phyloP scores from a whole-genome alignment of 2,888 invertebrate species.

The Drosophila atripex region DNA sequence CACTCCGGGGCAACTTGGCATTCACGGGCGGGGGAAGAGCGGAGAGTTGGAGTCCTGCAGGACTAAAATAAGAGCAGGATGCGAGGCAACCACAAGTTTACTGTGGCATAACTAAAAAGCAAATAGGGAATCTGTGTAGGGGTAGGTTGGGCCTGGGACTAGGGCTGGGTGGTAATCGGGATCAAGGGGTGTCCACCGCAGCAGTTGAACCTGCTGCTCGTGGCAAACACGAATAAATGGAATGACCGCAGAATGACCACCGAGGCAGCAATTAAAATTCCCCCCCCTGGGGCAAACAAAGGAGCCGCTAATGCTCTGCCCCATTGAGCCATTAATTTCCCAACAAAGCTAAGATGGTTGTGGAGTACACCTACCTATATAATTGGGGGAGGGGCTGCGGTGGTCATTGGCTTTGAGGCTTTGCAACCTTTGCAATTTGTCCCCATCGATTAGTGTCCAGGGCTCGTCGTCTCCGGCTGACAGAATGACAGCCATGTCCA shows the following conservation, averaged over 20 bases:
- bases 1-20: conserved; percentile 19
- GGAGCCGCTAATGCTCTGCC: conserved; percentile 42
- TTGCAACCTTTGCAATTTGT: conserved; percentile 51
- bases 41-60: not conserved
- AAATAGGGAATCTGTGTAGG: conserved; percentile 2
- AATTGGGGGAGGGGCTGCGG: not conserved
- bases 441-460: conserved; percentile 71
- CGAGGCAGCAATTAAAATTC: conserved; percentile 65
- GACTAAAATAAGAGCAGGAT: not conserved
- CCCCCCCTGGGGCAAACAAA: conserved; percentile 47
- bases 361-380: not conserved
- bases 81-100: conserved; percentile 36
- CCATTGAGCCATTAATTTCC: conserved; percentile 71
- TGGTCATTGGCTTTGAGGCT: conserved; percentile 11
- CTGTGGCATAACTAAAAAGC: conserved; percentile 19
- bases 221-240: conserved; percentile 58
- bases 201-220: conserved; percentile 30
- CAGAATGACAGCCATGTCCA: conserved; percentile 73
- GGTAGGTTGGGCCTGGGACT: conserved; percentile 15
- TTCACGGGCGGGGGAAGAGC: not conserved
- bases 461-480: conserved; percentile 60
- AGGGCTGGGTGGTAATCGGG: conserved; percentile 1
- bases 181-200: conserved; percentile 34
- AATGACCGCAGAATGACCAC: conserved; percentile 57
- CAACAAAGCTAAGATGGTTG: conserved; percentile 33